Evolutionary conservation across 2,113 vertebrate species (phyloP).

Genomic region (Crotalus tigris): DNA sequence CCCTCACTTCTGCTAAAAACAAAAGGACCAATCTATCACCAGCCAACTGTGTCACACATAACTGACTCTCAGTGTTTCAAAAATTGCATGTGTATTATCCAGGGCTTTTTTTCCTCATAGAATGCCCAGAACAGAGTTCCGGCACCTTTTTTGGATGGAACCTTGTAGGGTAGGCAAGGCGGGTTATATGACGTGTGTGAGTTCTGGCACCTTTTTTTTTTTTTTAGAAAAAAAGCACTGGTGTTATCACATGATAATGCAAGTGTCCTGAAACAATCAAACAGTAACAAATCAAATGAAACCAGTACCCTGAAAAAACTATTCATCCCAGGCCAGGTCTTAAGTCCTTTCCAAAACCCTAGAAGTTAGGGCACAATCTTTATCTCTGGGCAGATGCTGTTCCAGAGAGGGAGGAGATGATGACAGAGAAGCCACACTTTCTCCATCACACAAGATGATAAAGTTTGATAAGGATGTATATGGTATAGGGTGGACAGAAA

Average conservation of each 20-base stretch:
- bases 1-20: neutral
- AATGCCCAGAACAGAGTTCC: too few species aligned
- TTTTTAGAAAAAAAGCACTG: too few species aligned
- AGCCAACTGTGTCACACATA: neutral
- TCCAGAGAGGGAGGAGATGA: neutral
- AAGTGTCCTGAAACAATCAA: neutral
- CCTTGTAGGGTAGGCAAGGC: too few species aligned
- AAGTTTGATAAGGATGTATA: neutral
- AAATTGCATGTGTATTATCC: neutral
- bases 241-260: neutral
- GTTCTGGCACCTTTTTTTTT: too few species aligned
- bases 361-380: neutral
- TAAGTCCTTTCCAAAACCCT: neutral
- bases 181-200: too few species aligned
- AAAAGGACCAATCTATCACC: neutral
- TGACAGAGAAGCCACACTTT: neutral
- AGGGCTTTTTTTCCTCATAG: too few species aligned
- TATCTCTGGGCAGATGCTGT: neutral
- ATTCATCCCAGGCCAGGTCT: neutral
- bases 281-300: neutral
- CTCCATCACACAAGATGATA: neutral
- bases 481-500: neutral
- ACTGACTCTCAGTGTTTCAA: neutral
- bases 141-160: too few species aligned
- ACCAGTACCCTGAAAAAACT: neutral